These are phyloP conservation scores for Seira musarum DNA, from an alignment of 2,888 invertebrate genomes.

Conservation along the genomic window DNA sequence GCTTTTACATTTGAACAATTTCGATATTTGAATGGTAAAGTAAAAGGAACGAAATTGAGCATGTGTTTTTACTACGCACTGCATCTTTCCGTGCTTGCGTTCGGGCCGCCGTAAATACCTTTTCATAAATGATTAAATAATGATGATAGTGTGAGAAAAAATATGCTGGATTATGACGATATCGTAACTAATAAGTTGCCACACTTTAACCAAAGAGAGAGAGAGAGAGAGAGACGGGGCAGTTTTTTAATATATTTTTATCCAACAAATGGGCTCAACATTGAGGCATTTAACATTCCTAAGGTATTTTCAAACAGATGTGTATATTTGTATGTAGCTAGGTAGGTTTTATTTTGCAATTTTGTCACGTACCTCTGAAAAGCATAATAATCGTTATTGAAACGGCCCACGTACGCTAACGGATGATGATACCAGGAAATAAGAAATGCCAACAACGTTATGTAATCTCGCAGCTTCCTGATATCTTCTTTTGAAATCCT, in stretches of 20 bases:
- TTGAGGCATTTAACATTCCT: conserved; percentile 50
- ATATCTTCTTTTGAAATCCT: conserved; percentile 24
- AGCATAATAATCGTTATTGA: conserved; percentile 54
- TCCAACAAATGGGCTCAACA: not conserved
- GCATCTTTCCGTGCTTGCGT: too few species aligned
- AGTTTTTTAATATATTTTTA: not conserved
- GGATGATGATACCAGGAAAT: not conserved
- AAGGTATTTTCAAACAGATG: conserved; percentile 37
- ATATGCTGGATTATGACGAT: conserved; percentile 10
- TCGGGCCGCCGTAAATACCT: too few species aligned
- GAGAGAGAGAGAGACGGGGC: not conserved
- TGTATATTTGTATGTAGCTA: not conserved
- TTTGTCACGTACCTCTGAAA: conserved; percentile 64
- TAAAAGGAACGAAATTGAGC: too few species aligned
- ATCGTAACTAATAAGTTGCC: conserved; percentile 8
- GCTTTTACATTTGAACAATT: too few species aligned
- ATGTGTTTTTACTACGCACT: too few species aligned
- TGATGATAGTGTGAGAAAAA: not conserved
- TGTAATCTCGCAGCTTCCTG: conserved; percentile 19
- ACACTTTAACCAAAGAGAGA: not conserved
- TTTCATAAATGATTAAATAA: not conserved
- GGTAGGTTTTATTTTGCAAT: conserved; percentile 50
- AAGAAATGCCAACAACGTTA: conserved; percentile 17
- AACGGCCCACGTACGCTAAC: conserved; percentile 42
- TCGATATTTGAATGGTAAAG: too few species aligned